Evolutionary conservation across 2,797 vertebrate species (phyloP), one percentile per base, ranked within the genome.

Genomic region (Rhinogobio ventralis): DNA sequence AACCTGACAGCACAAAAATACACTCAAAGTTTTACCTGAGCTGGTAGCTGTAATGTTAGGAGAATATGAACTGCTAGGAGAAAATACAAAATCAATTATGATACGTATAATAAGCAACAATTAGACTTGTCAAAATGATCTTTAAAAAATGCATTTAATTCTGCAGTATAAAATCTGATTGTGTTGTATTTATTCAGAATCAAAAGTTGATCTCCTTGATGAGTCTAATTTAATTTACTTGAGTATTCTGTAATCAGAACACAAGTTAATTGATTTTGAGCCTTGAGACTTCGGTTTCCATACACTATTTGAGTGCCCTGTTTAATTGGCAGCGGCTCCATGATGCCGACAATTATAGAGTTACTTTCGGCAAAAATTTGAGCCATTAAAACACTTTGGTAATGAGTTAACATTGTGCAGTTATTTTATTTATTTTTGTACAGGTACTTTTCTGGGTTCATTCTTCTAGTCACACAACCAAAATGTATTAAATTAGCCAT

Each of bases 221-320:
- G 6, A 33, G 17, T 68, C 14, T 39, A 55, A 80, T 68, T 53
- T 39, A 4, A 80, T 80, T 53, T 51, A 67, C 45, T 68, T 36
- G 53, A 39, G 4, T 19, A 19, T 53, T n/a, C 64, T 80, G 20
- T n/a, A 36, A 51, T 53, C 23, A 55, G 45, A 25, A 17, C 28
- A 10, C 8, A 53, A 53, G 64, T 39, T 79, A 80, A 39, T 39
- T 39, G 20, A 80, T 66, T 80, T 19, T 57, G 53, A 60, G 53
- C 36, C 13, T 42, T 5, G 23, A 77, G 36, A 62, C n/a, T 25
- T 77, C 33, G 9, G 53, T 76, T 76, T 39, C 30, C 53, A 77
- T 42, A 60, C 15, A 77, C n/a, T 25, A 11, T 60, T 36, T 10
- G 14, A 57, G 30, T 19, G 15, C 11, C n/a, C 28, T 33, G 62